A percentile compares a stretch with the other conserved stretches of the same genome.
These are phyloP conservation scores for Pituophis catenifer DNA, from an alignment of 2,113 vertebrate genomes.

Conservation along the genomic window DNA sequence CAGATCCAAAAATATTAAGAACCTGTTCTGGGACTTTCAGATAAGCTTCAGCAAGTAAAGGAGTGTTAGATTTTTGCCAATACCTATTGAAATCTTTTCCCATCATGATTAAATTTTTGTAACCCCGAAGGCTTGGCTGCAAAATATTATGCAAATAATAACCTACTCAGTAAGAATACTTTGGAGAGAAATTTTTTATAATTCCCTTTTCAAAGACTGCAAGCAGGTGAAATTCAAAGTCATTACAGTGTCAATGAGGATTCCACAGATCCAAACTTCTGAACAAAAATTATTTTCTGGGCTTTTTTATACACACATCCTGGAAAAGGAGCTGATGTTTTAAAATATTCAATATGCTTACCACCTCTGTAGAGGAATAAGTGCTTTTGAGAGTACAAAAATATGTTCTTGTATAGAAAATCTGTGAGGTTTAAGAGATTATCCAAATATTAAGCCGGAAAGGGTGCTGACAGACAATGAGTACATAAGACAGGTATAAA, in stretches of 20 bases:
- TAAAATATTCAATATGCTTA: not conserved
- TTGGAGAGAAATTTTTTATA: not conserved
- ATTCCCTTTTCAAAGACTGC: slow-evolving; percentile 25
- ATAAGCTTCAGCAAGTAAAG: slow-evolving; percentile 8
- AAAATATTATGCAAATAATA: slow-evolving; percentile 26
- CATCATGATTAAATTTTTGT: not conserved
- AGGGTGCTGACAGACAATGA: not conserved
- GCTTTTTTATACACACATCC: slow-evolving; percentile 4
- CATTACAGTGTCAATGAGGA: not conserved
- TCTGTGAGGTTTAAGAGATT: not conserved
- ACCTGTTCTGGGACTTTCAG: slow-evolving; percentile 4
- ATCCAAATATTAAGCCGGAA: not conserved
- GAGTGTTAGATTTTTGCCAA: not conserved
- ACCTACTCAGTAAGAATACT: slow-evolving; percentile 8
- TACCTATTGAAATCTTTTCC: not conserved
- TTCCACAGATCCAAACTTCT: not conserved
- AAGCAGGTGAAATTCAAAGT: slow-evolving; percentile 7
- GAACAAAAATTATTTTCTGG: not conserved
- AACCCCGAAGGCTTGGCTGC: not conserved
- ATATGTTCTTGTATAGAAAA: not conserved
- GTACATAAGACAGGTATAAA: not conserved
- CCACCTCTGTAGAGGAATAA: not conserved
- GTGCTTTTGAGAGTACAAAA: not conserved
- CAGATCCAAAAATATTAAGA: not conserved
- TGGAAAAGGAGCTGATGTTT: not conserved